Evolutionary conservation across 92 coral and sea anemone species (phyloP), one percentile per base, ranked within the genome.

Genomic region (Epizoanthus fatuus): DNA sequence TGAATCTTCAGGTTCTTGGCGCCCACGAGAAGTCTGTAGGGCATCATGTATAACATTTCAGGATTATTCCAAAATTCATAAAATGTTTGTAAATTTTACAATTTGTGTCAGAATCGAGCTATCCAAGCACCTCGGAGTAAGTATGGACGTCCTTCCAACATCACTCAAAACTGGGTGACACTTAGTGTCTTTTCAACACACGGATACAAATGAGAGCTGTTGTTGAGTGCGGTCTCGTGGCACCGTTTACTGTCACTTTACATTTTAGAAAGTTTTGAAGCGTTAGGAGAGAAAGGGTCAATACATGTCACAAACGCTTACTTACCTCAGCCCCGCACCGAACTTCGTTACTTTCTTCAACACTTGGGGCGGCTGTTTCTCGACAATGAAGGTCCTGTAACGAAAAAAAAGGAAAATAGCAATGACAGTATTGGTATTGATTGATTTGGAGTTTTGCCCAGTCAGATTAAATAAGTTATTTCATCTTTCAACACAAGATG

Each of bases 361-460:
- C 25, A 97, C 98, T 83, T 97, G 99, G 8, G 94, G 98, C 17
- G 99, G 95, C 74, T 97, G 99, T 59, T 91, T 95, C 52, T 95
- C 98, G 67, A 97, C 88, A 29, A 97, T 81, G 59, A 97, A 97
- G 25, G 97, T 79, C 79, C 99, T 25, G 13, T 51, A 81, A 57
- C 29, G 3, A 53, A 77, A 65, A 91, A 5, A 15, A 47, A 11
- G 51, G 7, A 20, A 25, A 20, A 59, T 3, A 56, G 19, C 16
- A 63, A 49, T 6, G 35, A 62, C 19, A 22, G 22, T 67, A 78
- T 12, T 22, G 13, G 19, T 44, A n/a, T 11, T 9, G 12, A 40
- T 1, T 40, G 12, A 25, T 10, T 49, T 14, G 0, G 11, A 8
- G 12, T 49, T 8, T 49, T 49, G 5, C 3, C 53, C 53, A 49